Conservation (phyloP, 2,888 invertebrate genomes). For the Allophyes oxyacanthae region DNA sequence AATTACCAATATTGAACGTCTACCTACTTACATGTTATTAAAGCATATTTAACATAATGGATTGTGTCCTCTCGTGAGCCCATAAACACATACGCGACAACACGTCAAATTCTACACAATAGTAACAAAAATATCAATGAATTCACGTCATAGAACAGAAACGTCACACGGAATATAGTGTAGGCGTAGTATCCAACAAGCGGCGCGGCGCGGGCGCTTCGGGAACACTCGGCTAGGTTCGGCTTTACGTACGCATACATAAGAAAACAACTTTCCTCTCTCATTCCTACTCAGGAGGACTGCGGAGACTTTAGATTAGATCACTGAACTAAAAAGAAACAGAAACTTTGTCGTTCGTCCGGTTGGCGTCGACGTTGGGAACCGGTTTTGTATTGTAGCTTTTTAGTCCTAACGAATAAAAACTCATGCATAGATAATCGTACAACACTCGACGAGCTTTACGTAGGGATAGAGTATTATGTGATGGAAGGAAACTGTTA, state of each 20-base stretch:
- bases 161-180: conserved; percentile 65
- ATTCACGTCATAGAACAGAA: conserved; percentile 76
- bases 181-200: conserved; percentile 65
- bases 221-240: conserved; percentile 69
- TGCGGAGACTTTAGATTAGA: conserved; percentile 76
- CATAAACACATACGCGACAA: conserved; percentile 35
- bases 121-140: conserved; percentile 78
- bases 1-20: conserved; percentile 17
- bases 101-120: conserved; percentile 55
- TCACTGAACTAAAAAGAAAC: conserved; percentile 86
- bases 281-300: conserved; percentile 66
- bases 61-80: conserved; percentile 23
- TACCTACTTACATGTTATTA: conserved; percentile 3
- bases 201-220: conserved; percentile 79
- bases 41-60: conserved; percentile 29
- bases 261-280: conserved; percentile 66
- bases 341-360: conserved; percentile 77
- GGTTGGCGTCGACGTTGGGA: conserved; percentile 71
- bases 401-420: conserved; percentile 81
- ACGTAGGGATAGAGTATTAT: conserved; percentile 67
- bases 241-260: conserved; percentile 60
- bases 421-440: conserved; percentile 83
- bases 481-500: conserved; percentile 82
- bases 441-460: conserved; percentile 69
- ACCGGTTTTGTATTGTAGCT: conserved; percentile 81